Conservation (phyloP, 2,888 invertebrate species). For the Cylindroiulus punctatus region DNA sequence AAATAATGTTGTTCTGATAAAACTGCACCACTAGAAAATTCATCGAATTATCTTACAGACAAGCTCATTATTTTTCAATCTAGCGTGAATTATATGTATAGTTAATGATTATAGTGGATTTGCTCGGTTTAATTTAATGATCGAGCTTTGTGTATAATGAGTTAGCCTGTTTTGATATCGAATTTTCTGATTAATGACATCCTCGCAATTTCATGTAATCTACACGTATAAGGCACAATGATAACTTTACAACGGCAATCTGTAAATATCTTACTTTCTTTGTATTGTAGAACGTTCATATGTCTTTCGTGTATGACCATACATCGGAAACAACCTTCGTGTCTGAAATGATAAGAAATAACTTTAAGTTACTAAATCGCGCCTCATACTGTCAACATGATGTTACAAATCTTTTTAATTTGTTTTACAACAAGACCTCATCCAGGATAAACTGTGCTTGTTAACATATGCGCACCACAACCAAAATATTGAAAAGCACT, state of each 20-base stretch:
- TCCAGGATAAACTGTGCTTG: background rate
- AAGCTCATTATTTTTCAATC: background rate
- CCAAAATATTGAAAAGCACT: background rate
- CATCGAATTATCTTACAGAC: background rate
- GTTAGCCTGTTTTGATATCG: background rate
- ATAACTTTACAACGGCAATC: background rate
- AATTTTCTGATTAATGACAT: background rate
- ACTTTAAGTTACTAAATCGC: background rate
- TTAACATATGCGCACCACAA: background rate
- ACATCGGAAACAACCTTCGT: conserved; percentile 88
- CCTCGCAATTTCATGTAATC: background rate
- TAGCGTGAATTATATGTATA: background rate
- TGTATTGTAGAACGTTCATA: conserved; percentile 93
- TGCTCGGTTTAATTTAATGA: background rate
- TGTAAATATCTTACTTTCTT: conserved; percentile 85
- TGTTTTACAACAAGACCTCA: background rate
- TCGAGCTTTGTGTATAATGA: background rate
- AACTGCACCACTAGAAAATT: background rate
- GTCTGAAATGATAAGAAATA: conserved; percentile 73
- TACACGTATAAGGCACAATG: background rate
- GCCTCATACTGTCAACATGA: background rate
- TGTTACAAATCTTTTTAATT: background rate
- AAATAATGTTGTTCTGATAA: background rate
- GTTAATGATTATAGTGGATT: background rate
- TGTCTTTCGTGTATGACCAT: conserved; percentile 96